These are phyloP conservation scores for Columba guinea DNA, from an alignment of 2,797 vertebrate genomes.

Conservation along the genomic window DNA sequence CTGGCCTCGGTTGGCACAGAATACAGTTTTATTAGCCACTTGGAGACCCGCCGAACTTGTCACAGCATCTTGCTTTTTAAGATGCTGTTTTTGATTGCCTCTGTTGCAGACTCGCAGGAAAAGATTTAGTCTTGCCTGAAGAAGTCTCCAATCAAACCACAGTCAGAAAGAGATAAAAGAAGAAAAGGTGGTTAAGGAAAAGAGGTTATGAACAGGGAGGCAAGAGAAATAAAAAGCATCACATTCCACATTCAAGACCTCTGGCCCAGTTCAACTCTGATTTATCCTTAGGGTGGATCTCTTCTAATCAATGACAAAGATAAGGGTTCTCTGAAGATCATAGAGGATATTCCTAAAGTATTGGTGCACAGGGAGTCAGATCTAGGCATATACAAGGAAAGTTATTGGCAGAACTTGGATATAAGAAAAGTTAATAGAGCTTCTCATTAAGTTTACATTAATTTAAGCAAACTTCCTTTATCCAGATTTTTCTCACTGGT, in stretches of 20 bases:
- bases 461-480: neutral
- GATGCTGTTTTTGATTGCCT: neutral
- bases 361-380: neutral
- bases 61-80: neutral
- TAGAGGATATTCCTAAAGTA: neutral
- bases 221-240: neutral
- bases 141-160: conserved; percentile 7
- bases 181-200: neutral
- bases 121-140: neutral
- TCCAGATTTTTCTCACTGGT: neutral
- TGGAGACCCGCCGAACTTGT: neutral
- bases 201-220: neutral
- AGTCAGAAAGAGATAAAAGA: neutral
- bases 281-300: neutral
- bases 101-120: neutral
- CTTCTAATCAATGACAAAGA: neutral
- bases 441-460: neutral
- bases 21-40: neutral
- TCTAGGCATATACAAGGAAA: neutral
- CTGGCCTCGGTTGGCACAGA: neutral
- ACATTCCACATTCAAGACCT: neutral
- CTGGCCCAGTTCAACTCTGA: neutral
- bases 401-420: neutral
- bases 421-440: neutral
- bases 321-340: neutral